Base-by-base conservation (phyloP, 2,888 invertebrate genomes). In the Toxonevra muliebris region DNA sequence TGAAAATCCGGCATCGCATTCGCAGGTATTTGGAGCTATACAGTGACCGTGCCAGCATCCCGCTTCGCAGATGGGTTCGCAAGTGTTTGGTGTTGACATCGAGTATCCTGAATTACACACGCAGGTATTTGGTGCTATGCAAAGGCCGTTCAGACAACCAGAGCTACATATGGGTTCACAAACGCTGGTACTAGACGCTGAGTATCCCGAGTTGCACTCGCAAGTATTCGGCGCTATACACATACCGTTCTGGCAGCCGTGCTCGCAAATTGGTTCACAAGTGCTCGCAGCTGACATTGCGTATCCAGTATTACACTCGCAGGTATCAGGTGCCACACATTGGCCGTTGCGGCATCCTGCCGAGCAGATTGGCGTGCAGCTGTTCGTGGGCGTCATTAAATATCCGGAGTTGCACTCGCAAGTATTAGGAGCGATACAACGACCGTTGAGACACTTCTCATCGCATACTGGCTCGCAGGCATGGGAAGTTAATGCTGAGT, bases 231-330 rank as follows among this genome's bases (percentile, higher is more conserved):
- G 80, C 1, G 88, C 88, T 0, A 90, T 87, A 73, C 92, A 92
- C 8, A 87, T 84, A 0, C 92, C 92, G 77, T 92, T 92, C 0
- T 84, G 84, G 76, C 92, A 92, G 0, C 90, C 91, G 0, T 52
- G 41, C 7, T 45, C 45, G 68, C 85, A 86, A 60, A 79, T 71
- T 5, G 72, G 66, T 48, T 65, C 61, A 53, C 73, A 73, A 1
- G 52, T 61, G 19, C 62, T 69, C 53, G 19, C 10, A 0, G 19
- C 41, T 0, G 45, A 58, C 19, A 48, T 45, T 41, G 65, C 85
- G 15, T 10, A 65, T 11, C 76, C 76, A 13, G 65, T 55, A 50
- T 72, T 57, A 62, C 81, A 81, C 13, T 66, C 60, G 65, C 81
- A 81, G 1, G 58, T 65, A 2, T 74, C 65, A 9, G 75, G 73